Evolutionary conservation across 2,797 vertebrate genomes (phyloP).

Genomic region (Poeciliopsis paucimaculata): DNA sequence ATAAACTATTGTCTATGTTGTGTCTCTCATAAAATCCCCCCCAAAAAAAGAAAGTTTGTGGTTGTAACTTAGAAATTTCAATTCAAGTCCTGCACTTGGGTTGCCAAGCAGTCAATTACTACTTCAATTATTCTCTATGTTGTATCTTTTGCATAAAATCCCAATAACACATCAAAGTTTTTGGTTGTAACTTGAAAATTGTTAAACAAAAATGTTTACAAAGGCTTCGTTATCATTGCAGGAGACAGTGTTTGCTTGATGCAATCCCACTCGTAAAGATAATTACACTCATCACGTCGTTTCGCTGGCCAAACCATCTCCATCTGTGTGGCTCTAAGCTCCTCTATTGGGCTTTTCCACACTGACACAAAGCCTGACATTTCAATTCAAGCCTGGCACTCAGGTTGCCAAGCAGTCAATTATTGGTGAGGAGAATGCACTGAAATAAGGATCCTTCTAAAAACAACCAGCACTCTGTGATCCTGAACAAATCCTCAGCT

Average conservation of each 20-base stretch:
- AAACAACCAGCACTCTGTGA: conserved; percentile 19
- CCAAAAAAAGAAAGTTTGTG: too few relatives aligned
- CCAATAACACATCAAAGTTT: not conserved
- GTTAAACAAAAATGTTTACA: not conserved
- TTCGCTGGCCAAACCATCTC: conserved; percentile 16
- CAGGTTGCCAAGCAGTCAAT: conserved; percentile 35
- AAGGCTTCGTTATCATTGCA: not conserved
- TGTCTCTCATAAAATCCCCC: too few relatives aligned
- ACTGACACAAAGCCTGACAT: conserved; percentile 47
- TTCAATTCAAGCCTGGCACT: conserved; percentile 49
- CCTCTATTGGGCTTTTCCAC: conserved; percentile 13
- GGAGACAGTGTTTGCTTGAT: not conserved
- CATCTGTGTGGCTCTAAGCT: conserved; percentile 24
- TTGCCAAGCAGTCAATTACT: conserved; percentile 37
- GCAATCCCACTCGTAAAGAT: not conserved
- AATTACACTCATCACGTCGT: conserved; percentile 25
- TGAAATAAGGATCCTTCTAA: conserved; percentile 37
- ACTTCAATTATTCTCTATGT: not conserved
- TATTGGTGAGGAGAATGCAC: conserved; percentile 26
- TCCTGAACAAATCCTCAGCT: conserved; percentile 36
- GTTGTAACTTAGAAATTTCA: conserved; percentile 36
- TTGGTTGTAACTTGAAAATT: not conserved
- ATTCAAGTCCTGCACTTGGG: conserved; percentile 33
- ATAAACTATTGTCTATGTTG: too few relatives aligned
- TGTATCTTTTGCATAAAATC: not conserved